Evolutionary conservation across 2,113 vertebrate genomes (phyloP).

Genomic region (Pipra filicauda): DNA sequence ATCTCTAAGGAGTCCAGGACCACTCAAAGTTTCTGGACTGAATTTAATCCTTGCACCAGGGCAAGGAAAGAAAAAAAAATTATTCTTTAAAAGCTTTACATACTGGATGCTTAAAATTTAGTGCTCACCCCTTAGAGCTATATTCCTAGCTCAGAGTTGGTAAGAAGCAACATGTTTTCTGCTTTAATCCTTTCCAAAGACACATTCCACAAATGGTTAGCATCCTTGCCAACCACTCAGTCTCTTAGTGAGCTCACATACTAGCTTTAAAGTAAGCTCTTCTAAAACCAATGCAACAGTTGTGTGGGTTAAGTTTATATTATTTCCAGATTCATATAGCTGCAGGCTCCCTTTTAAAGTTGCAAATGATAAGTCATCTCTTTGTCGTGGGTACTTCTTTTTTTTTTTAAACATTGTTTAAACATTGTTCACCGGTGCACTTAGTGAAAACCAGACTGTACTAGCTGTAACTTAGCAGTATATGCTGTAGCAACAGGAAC

Average conservation of each 20-base stretch:
- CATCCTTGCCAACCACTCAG: constrained; percentile 73
- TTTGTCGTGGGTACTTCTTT: constrained; percentile 46
- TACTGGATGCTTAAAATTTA: constrained; percentile 35
- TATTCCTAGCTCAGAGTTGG: constrained; percentile 58
- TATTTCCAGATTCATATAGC: constrained; percentile 77
- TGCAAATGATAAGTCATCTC: constrained; percentile 68
- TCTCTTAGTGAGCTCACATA: constrained; percentile 71
- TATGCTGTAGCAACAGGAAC: neutral
- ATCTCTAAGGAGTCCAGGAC: neutral
- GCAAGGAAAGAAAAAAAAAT: constrained; percentile 25
- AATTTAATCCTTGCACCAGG: constrained; percentile 66
- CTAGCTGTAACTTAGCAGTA: neutral
- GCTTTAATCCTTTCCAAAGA: constrained; percentile 78
- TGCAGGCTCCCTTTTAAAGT: constrained; percentile 65
- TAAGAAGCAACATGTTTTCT: constrained; percentile 73
- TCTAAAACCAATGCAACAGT: constrained; percentile 73
- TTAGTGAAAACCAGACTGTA: constrained; percentile 58
- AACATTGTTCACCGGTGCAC: constrained; percentile 39
- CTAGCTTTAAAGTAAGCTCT: constrained; percentile 79
- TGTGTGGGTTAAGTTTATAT: constrained; percentile 75
- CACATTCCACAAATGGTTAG: constrained; percentile 78
- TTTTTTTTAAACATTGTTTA: neutral
- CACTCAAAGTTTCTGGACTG: neutral
- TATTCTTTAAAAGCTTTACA: constrained; percentile 48
- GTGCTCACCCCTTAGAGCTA: constrained; percentile 46